These are phyloP conservation scores for Acrocera orbiculus DNA, from an alignment of 2,888 invertebrate genomes.

Conservation along the genomic window DNA sequence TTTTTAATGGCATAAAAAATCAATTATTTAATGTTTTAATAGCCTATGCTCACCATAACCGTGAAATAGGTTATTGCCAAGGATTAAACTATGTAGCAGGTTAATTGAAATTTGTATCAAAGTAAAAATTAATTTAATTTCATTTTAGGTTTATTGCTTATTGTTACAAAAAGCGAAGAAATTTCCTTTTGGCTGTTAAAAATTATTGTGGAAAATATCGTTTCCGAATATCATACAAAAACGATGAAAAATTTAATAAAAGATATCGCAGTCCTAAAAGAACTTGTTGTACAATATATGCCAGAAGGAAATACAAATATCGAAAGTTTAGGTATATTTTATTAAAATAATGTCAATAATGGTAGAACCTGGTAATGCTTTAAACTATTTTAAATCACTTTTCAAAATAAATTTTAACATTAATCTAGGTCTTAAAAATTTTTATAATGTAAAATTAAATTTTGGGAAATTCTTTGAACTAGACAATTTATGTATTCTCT, in stretches of 20 bases:
- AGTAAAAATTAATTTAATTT: not conserved
- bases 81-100: conserved; percentile 86
- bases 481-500: not conserved
- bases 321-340: conserved; percentile 43
- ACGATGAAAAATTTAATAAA: conserved; percentile 79
- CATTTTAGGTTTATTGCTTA: conserved; percentile 48
- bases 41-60: conserved; percentile 78
- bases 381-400: no score
- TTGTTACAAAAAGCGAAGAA: conserved; percentile 80
- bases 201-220: conserved; percentile 66
- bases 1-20: conserved; percentile 54
- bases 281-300: conserved; percentile 64
- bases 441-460: no score
- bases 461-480: no score
- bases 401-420: no score
- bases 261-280: conserved; percentile 78
- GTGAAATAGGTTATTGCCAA: conserved; percentile 83
- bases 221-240: conserved; percentile 77
- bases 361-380: not conserved
- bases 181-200: conserved; percentile 85
- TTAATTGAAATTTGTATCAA: conserved; percentile 11
- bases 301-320: conserved; percentile 70
- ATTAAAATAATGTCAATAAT: not conserved
- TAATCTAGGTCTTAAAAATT: no score
- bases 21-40: conserved; percentile 71